A percentile compares a stretch with the other conserved stretches of the same genome.
Conservation (phyloP, 2,113 vertebrate species). For the Toxotes chatareus region DNA sequence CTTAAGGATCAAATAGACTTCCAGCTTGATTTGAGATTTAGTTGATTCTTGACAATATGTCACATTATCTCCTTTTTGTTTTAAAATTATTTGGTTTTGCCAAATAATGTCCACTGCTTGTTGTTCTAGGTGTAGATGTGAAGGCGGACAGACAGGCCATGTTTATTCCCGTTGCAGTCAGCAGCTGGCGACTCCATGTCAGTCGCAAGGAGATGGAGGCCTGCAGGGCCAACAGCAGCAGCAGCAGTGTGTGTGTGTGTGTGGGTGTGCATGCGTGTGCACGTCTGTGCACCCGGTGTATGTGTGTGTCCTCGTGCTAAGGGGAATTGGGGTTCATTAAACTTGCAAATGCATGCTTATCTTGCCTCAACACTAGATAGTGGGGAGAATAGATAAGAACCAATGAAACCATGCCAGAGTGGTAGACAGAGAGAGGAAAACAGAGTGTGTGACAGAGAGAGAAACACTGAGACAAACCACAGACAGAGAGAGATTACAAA, state of each 20-base stretch:
- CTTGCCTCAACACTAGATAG: conserved; percentile 86
- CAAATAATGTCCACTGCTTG: conserved; percentile 19
- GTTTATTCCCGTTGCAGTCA: conserved; percentile 69
- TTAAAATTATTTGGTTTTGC: not conserved
- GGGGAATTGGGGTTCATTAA: conserved; percentile 81
- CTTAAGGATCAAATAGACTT: not conserved
- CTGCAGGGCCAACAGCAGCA: conserved; percentile 62
- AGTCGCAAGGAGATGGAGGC: conserved; percentile 65
- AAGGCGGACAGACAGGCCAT: conserved; percentile 22
- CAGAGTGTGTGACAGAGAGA: conserved; percentile 30
- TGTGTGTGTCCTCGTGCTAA: conserved; percentile 66
- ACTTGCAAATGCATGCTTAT: conserved; percentile 89
- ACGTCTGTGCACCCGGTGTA: conserved; percentile 1
- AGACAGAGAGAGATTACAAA: conserved; percentile 25
- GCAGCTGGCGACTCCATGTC: conserved; percentile 75
- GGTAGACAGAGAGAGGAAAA: conserved; percentile 42
- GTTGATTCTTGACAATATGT: conserved; percentile 1
- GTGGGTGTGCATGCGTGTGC: conserved; percentile 17
- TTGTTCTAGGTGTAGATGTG: conserved; percentile 34
- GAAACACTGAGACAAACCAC: conserved; percentile 55
- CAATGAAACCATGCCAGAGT: conserved; percentile 72
- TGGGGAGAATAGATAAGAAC: conserved; percentile 84
- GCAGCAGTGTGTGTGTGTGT: conserved; percentile 14
- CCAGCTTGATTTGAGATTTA: not conserved
- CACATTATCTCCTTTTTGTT: not conserved